phyloP scores from a whole-genome alignment of 2,113 vertebrate species.

The Casuarius casuarius region DNA sequence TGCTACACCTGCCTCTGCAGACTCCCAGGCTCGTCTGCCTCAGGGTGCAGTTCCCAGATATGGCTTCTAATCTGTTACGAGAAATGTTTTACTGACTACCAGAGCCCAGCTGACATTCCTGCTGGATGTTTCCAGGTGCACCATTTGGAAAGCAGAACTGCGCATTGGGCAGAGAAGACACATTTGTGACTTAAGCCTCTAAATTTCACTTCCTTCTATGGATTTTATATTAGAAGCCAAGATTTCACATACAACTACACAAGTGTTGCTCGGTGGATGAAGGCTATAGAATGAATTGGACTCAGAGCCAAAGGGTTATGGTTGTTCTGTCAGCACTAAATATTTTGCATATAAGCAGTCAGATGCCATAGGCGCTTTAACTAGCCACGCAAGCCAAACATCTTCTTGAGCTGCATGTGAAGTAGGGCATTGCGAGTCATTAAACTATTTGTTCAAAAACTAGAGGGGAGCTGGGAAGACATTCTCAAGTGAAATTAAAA shows the following conservation, averaged over 20 bases:
- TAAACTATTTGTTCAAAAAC: neutral
- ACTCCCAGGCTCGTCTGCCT: neutral
- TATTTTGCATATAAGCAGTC: too few species aligned
- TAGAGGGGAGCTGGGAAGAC: neutral
- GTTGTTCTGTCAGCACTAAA: neutral
- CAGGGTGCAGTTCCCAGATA: neutral
- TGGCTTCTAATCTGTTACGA: rapidly evolving
- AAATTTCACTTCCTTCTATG: neutral
- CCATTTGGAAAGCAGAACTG: neutral
- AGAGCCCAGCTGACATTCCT: neutral
- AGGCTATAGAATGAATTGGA: neutral
- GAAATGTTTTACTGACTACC: neutral
- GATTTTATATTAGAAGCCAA: neutral
- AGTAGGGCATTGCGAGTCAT: neutral
- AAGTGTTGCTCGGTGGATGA: neutral
- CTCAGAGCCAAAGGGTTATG: neutral
- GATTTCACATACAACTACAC: neutral
- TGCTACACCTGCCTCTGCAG: neutral
- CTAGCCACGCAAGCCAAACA: neutral
- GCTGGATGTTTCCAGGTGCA: neutral
- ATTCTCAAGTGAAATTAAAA: neutral
- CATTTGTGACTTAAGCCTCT: neutral
- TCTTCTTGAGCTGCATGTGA: neutral
- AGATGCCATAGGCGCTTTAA: too few species aligned
- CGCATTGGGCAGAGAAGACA: neutral